A percentile compares a stretch with the other conserved stretches of the same genome.
phyloP scores from a whole-genome alignment of 1,140 invertebrate genomes.

The Cyrtorhinus lividipennis region DNA sequence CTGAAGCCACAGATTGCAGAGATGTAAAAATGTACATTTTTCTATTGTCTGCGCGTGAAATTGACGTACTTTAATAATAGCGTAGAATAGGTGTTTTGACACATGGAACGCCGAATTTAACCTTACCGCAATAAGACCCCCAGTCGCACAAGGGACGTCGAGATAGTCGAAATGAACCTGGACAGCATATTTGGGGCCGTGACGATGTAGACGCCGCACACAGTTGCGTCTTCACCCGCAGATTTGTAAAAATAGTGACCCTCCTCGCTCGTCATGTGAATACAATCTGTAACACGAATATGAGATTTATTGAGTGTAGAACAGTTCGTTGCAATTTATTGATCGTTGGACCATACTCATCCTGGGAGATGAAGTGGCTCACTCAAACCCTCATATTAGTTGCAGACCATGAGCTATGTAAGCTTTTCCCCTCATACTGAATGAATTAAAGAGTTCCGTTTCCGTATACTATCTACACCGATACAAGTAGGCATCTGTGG shows the following conservation, averaged over 20 bases:
- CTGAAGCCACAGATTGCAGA: constrained; percentile 33
- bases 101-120: neutral
- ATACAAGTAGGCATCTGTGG: no score
- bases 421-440: no score
- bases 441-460: no score
- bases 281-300: constrained; percentile 51
- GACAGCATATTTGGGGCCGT: constrained; percentile 61
- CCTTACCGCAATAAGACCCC: constrained; percentile 67
- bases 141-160: constrained; percentile 64
- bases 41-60: no score
- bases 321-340: neutral
- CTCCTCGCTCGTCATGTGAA: constrained; percentile 60
- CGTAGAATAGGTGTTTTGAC: neutral
- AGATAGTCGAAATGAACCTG: constrained; percentile 67
- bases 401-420: no score
- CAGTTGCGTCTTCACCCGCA: constrained; percentile 38
- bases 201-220: constrained; percentile 75
- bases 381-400: neutral
- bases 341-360: no score
- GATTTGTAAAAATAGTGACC: constrained; percentile 66
- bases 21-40: no score
- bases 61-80: neutral
- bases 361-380: neutral
- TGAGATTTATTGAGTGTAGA: neutral
- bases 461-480: no score